Conservation (phyloP, 1,140 invertebrate genomes). For the Papilio aristodemus region DNA sequence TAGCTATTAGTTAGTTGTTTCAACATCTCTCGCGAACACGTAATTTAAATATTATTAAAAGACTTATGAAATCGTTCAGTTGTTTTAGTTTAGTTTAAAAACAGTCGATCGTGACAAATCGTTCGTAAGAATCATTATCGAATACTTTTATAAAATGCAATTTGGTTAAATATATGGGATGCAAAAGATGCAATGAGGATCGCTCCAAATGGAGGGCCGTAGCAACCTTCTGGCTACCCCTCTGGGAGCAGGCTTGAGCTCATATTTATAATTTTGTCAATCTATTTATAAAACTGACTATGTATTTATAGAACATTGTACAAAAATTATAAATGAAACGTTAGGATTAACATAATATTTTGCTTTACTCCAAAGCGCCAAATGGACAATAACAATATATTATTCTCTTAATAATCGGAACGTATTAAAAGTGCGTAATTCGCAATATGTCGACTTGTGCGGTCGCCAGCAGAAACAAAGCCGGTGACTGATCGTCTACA, state of each 20-base stretch:
- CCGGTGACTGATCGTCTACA: conserved; percentile 30
- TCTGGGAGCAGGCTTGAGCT: too few species aligned
- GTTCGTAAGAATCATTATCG: background rate
- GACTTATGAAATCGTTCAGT: conserved; percentile 21
- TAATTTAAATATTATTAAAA: conserved; percentile 27
- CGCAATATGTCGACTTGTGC: conserved; percentile 22
- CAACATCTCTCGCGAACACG: conserved; percentile 14
- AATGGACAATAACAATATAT: too few species aligned
- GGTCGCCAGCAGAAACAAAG: conserved; percentile 14
- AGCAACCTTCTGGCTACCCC: too few species aligned
- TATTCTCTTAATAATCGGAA: background rate
- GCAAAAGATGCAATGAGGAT: too few species aligned
- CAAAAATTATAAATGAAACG: too few species aligned
- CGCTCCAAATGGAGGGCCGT: too few species aligned
- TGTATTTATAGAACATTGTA: too few species aligned
- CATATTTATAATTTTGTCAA: too few species aligned
- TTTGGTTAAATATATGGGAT: too few species aligned
- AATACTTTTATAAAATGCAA: background rate
- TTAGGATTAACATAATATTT: too few species aligned
- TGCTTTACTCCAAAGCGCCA: too few species aligned
- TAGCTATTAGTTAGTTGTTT: conserved; percentile 20
- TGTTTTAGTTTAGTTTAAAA: conserved; percentile 25
- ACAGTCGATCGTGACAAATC: conserved; percentile 6
- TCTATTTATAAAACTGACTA: too few species aligned
- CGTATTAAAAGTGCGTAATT: background rate